Base-by-base conservation (phyloP, 2,113 vertebrate genomes). In the Zapornia atra region DNA sequence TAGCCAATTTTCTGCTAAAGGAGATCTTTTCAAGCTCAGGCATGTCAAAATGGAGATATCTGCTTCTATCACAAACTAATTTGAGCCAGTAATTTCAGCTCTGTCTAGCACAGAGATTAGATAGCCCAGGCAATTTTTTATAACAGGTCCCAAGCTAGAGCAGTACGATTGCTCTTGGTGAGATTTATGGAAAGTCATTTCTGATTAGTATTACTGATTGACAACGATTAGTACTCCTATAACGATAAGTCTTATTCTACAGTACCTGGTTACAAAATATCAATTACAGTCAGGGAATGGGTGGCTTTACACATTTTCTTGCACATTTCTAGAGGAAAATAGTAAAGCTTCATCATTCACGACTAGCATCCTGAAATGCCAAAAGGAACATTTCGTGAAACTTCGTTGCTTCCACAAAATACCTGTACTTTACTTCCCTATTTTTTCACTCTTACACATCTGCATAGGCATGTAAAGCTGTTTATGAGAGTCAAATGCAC, bases 61-160 rank as follows among this genome's bases (percentile, higher is more conserved):
- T 95, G 60, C 81, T 79, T 95, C 91, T 92, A 95, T 97, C 91
- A 78, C 64, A 94, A 97, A 94, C 92, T 96, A 86, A 97, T 97
- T 97, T 96, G 82, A 95, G 53, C 33, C 82, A 95, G 88, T 56
- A 93, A 93, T 98, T 97, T 92, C 88, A 97, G 92, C 84, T 96
- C 94, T 95, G 91, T 73, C 94, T 96, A 92, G 83, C 91, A 93
- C 42, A 64, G 80, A 97, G 77, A 97, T 98, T 72, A 96, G 95
- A 97, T 97, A 97, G 69, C 59, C 61, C 77, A 90, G 77, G 83
- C 91, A 92, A 88, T 97, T 96, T 96, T 96, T 91, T 85, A 63
- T 34, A 88, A 56, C 64, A 63, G 54, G 48, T 84, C 91, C 88
- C 60, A 83, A 84, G 61, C 72, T 59, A 76, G 81, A 94, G 89